A percentile compares a stretch with the other conserved stretches of the same genome.
Conservation (phyloP, 2,797 vertebrate species). For the Brachyrhaphis roseni region DNA sequence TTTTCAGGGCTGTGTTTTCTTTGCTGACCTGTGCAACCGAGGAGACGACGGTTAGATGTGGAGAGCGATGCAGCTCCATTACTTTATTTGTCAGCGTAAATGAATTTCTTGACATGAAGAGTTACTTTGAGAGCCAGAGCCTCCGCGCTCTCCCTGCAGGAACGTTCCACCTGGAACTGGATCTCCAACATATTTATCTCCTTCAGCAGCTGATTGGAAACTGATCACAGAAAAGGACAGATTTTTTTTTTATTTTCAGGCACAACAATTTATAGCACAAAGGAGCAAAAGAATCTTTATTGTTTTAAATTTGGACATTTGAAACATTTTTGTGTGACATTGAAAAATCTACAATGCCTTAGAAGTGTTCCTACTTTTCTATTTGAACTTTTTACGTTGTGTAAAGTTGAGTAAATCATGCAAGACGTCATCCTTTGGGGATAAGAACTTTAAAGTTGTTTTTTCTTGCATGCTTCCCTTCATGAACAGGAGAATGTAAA, state of each 20-base stretch:
- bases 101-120: background rate
- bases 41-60: background rate
- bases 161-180: constrained; percentile 80
- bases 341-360: background rate
- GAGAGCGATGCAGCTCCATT: background rate
- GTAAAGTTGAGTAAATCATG: background rate
- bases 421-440: background rate
- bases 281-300: background rate
- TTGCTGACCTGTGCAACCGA: constrained; percentile 72
- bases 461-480: background rate
- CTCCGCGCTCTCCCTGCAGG: constrained; percentile 79
- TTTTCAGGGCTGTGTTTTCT: constrained; percentile 80
- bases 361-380: background rate
- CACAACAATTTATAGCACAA: background rate
- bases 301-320: background rate
- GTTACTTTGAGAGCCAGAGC: constrained; percentile 77
- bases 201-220: constrained; percentile 80
- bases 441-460: too few relatives aligned
- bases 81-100: background rate
- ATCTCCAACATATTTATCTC: constrained; percentile 82
- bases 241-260: background rate
- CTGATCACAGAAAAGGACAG: constrained; percentile 53
- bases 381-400: background rate
- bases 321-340: background rate
- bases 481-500: background rate